Conservation (phyloP, 1,140 invertebrate genomes). For the Lasioglossum baleicum region DNA sequence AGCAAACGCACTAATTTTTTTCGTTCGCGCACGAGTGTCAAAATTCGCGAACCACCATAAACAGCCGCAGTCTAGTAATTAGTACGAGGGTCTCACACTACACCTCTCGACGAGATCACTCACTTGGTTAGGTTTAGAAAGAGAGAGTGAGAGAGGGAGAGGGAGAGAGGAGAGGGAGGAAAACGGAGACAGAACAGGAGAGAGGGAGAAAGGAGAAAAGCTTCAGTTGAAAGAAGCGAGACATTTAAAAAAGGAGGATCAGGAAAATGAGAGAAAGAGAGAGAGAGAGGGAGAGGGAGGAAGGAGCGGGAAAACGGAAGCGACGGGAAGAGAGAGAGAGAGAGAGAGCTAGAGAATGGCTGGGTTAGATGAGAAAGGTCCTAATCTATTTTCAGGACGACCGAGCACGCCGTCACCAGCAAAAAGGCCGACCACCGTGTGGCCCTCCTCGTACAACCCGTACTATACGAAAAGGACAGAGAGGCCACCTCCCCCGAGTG, state of each 20-base stretch:
- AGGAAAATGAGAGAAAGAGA: neutral
- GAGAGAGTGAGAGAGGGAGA: neutral
- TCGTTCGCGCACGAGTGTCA: no score
- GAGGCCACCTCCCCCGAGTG: constrained; percentile 68
- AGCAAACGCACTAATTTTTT: no score
- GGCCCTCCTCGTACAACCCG: constrained; percentile 73
- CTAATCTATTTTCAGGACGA: constrained; percentile 76
- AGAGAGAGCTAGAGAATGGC: constrained; percentile 43
- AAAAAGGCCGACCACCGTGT: constrained; percentile 72
- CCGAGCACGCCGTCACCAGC: constrained; percentile 71
- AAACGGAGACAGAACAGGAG: neutral
- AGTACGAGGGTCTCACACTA: no score
- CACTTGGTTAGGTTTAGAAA: no score
- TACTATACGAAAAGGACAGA: constrained; percentile 75
- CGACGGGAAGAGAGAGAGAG: constrained; percentile 30
- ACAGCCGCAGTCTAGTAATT: no score
- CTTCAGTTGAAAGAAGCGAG: neutral
- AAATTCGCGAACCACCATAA: no score
- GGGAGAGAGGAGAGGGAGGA: constrained; percentile 11
- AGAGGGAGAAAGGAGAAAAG: neutral
- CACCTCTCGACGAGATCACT: no score
- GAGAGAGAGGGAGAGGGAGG: constrained; percentile 18
- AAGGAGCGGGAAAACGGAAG: constrained; percentile 12
- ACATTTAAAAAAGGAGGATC: neutral
- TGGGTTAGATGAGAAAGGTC: constrained; percentile 73